Base-by-base conservation (phyloP, 2,797 vertebrate species). In the Spizella passerina region DNA sequence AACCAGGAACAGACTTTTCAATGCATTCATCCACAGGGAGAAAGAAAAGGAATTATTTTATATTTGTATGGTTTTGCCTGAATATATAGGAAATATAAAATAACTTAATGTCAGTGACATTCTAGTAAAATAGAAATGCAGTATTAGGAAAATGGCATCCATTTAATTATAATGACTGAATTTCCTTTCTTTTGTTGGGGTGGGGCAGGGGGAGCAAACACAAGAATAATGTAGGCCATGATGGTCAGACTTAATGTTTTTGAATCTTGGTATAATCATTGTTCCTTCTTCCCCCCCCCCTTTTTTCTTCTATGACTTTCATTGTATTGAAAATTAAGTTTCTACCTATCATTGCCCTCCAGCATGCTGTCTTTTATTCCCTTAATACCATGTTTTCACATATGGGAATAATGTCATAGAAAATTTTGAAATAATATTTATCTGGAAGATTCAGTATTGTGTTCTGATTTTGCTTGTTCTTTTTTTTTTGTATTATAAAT, bases 261-360 rank as follows among this genome's bases (percentile, higher is more conserved):
- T 80, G 39, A 73, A 56, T 66, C 61, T 70, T 84, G 47, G 29
- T n/a, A 13, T 59, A 47, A 36, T 60, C 15, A n/a, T 55, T 55
- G 64, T 73, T 88, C 19, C 60, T 39, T 24, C 6, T 23, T 14
- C 2, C 17, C 10, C 30, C 7, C 5, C 5, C 7, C 16, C 7
- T 26, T 24, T 71, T 78, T 52, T 3, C 24, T 57, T 27, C 56
- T 83, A 0, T 82, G 47, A 73, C 64, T 93, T 85, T n/a, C 27
- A 68, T 38, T 64, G 68, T 69, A 84, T 72, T 90, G 82, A 88
- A 93, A 91, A 89, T 87, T 43, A 73, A 85, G 69, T 87, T 85
- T 18, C 30, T 85, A 82, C 86, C 60, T 93, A 32, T 77, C 69
- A 47, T 24, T 88, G 61, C 71, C 61, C 43, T 90, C 50, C 63